Evolutionary conservation across 2,113 vertebrate genomes (phyloP), one percentile per base, ranked within the genome.

Genomic region (Tursiops truncatus): DNA sequence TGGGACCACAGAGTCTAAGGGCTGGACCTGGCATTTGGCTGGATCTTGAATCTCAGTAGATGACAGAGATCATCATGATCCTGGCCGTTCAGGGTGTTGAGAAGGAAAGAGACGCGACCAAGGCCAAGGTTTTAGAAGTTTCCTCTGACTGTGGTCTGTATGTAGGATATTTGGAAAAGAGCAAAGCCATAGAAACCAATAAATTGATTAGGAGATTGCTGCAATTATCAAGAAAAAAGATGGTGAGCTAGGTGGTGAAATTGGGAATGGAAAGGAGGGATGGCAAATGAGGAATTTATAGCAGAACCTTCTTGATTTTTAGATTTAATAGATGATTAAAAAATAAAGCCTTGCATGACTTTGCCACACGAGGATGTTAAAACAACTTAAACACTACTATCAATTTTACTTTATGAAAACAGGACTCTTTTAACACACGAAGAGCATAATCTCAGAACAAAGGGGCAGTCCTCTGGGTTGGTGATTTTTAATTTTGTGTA

Each of bases 1-100:
- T 62, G 47, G 58, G 23, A 10, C 25, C 25, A 12, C 5, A 13
- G 3, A n/a, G 18, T 6, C 33, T 28, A 17, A 13, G 3, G n/a
- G 14, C 8, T 2, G 4, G 56, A 12, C 15, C 21, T 41, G 31
- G 53, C 12, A 1, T 68, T 73, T 13, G 28, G 38, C 38, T 77
- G 13, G 36, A 38, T 36, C 58, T 17, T 12, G 58, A 58, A 62
- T 63, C 25, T 86, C 26, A 23, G 36, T 31, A 67, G 58, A 21
- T 1, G 5, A 62, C 20, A 33, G 11, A 90, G 25, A 68, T 33
- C 10, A 6, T 12, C 20, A 5, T 31, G 28, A 25, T 1, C 10
- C 5, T 9, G 25, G 21, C 4, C 17, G 2, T 41, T 1, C 3
- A 15, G 21, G 13, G 8, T 14, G 20, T 18, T 23, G 17, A 28